phyloP scores from a whole-genome alignment of 2,113 vertebrate genomes.

The Zootoca vivipara region DNA sequence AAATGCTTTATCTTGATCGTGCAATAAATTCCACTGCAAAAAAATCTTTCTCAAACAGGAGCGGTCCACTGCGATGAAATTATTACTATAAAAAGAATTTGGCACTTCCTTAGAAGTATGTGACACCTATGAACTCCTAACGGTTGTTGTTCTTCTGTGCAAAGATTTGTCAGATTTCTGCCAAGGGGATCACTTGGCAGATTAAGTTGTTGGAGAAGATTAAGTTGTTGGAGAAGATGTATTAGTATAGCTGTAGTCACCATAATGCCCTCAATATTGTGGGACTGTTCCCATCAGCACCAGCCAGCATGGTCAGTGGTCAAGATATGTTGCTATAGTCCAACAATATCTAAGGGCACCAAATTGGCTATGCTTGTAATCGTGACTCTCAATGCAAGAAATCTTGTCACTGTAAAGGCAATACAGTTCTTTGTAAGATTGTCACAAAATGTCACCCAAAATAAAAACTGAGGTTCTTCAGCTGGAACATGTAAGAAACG shows the following conservation, averaged over 20 bases:
- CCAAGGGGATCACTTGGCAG: background rate
- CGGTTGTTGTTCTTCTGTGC: background rate
- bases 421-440: background rate
- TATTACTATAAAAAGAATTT: constrained; percentile 27
- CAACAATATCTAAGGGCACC: too few relatives aligned
- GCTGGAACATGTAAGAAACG: background rate
- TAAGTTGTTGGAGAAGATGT: background rate
- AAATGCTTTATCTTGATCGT: constrained; percentile 53
- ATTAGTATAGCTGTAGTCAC: background rate
- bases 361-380: too few relatives aligned
- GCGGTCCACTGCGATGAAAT: constrained; percentile 21
- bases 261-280: too few relatives aligned
- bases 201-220: background rate
- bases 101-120: background rate
- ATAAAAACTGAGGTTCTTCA: background rate
- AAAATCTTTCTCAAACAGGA: constrained; percentile 42
- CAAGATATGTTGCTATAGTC: too few relatives aligned
- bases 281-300: too few relatives aligned
- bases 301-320: too few relatives aligned
- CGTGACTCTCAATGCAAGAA: background rate
- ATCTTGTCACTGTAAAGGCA: background rate
- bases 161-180: background rate
- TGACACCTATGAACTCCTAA: constrained; percentile 23
- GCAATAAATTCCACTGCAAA: constrained; percentile 58
- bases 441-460: background rate